phyloP scores from a whole-genome alignment of 2,888 invertebrate species.

The Leucozona laternaria region DNA sequence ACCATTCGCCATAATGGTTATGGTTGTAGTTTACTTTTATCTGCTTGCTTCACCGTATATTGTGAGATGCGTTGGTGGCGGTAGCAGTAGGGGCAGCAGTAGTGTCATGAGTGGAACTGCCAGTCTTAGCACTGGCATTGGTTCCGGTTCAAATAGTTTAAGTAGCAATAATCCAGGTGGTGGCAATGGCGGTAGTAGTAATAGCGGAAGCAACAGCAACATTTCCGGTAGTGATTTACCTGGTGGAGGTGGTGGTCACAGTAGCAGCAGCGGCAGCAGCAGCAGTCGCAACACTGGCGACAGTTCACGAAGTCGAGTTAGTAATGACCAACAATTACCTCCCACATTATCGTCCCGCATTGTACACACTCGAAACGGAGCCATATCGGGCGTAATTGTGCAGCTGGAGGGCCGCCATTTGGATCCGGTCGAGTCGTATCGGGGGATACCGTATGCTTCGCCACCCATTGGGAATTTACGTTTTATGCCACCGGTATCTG shows the following conservation, averaged over 20 bases:
- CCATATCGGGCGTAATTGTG: constrained; percentile 93
- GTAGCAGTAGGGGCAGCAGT: constrained; percentile 77
- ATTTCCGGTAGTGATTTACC: constrained; percentile 58
- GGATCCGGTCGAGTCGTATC: constrained; percentile 95
- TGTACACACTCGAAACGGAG: constrained; percentile 94
- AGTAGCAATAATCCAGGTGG: constrained; percentile 69
- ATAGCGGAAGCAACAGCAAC: constrained; percentile 68
- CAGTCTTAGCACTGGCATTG: constrained; percentile 72
- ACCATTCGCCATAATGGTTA: constrained; percentile 81
- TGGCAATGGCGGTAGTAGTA: constrained; percentile 60
- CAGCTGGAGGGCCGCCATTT: constrained; percentile 91
- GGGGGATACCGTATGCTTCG: constrained; percentile 97
- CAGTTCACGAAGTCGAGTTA: constrained; percentile 74
- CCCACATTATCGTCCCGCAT: constrained; percentile 90
- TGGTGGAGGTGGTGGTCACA: constrained; percentile 49
- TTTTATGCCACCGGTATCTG: constrained; percentile 98
- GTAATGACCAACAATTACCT: constrained; percentile 82
- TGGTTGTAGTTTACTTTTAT: constrained; percentile 82
- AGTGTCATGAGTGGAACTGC: constrained; percentile 64
- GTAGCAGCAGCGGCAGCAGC: constrained; percentile 73
- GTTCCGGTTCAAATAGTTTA: constrained; percentile 70
- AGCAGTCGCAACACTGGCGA: constrained; percentile 78
- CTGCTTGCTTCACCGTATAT: constrained; percentile 78
- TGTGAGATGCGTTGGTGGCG: constrained; percentile 78
- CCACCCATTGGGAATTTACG: constrained; percentile 94